Evolutionary conservation across 2,113 vertebrate species (phyloP), one percentile per base, ranked within the genome.

Genomic region (Mungos mungo): DNA sequence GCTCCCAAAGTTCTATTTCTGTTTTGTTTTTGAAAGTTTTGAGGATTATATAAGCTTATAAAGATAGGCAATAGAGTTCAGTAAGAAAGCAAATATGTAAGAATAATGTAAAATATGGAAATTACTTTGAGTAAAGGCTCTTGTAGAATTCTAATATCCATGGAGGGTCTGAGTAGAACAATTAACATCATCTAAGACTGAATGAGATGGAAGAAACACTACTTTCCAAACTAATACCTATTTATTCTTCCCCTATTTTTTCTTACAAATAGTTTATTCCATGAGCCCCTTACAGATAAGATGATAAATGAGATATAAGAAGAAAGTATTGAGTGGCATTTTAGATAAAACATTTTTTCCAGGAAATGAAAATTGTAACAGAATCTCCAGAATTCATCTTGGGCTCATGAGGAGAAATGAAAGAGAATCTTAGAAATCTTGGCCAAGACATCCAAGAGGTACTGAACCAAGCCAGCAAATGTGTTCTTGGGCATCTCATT

Each of bases 1-100:
- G n/a, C 71, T 12, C 47, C 2, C 29, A 31, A 31, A 90, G 60
- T 85, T 95, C 79, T 86, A 57, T 13, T 71, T 95, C 88, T 86
- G 8, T 85, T 85, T 90, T 77, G 65, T 63, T 81, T 94, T 92
- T 89, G 27, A 87, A 93, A 18, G 35, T 82, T 45, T 96, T 93
- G 41, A 92, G 52, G 54, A 85, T 60, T 90, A 65, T 3, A 94
- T 45, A 77, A 74, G 11, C 54, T 83, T 94, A 85, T 72, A 94
- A 87, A 80, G 33, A 74, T 84, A 15, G 41, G 29, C 33, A 80
- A 16, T 19, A 68, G 38, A 45, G 84, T 85, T 97, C 60, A 93
- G 50, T 57, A 60, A 86, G 65, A 91, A 95, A 90, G 82, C 2
- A 87, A 95, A 86, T 52, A 71, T 33, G 3, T 41, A 81, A 94